phyloP scores from a whole-genome alignment of 2,888 invertebrate genomes.

The Lamproptera curius region DNA sequence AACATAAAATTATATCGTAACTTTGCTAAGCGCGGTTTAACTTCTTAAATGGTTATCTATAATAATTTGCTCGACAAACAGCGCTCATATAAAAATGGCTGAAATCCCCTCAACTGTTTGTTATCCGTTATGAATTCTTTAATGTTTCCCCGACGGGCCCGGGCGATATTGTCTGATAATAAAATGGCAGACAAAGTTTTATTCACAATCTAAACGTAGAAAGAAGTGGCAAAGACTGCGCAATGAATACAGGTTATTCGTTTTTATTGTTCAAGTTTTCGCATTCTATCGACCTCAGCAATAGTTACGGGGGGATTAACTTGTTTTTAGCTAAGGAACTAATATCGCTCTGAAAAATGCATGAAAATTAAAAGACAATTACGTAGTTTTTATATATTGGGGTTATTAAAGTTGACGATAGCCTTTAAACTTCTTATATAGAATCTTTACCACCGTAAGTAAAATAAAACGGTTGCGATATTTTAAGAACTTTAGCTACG shows the following conservation, averaged over 20 bases:
- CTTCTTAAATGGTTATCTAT: background rate
- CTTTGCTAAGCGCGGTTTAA: background rate
- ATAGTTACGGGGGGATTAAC: constrained; percentile 27
- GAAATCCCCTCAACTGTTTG: constrained; percentile 28
- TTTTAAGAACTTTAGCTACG: too few relatives aligned
- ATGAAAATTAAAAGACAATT: too few relatives aligned
- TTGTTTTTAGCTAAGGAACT: background rate
- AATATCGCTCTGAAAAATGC: too few relatives aligned
- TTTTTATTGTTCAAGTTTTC: constrained; percentile 68
- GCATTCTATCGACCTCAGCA: constrained; percentile 51
- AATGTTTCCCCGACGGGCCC: constrained; percentile 33
- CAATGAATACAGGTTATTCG: constrained; percentile 62
- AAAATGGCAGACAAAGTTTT: constrained; percentile 55
- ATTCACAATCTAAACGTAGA: constrained; percentile 46
- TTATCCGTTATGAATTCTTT: constrained; percentile 36
- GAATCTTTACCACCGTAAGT: too few relatives aligned
- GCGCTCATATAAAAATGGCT: background rate
- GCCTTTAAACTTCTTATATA: too few relatives aligned
- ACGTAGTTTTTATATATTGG: too few relatives aligned
- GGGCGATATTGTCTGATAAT: constrained; percentile 47
- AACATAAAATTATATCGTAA: background rate
- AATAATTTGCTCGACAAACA: constrained; percentile 4
- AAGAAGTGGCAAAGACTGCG: constrained; percentile 46
- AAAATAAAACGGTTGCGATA: too few relatives aligned
- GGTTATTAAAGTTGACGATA: too few relatives aligned